Evolutionary conservation across 2,888 invertebrate genomes (phyloP), one percentile per base, ranked within the genome.

Genomic region (Xylota segnis): DNA sequence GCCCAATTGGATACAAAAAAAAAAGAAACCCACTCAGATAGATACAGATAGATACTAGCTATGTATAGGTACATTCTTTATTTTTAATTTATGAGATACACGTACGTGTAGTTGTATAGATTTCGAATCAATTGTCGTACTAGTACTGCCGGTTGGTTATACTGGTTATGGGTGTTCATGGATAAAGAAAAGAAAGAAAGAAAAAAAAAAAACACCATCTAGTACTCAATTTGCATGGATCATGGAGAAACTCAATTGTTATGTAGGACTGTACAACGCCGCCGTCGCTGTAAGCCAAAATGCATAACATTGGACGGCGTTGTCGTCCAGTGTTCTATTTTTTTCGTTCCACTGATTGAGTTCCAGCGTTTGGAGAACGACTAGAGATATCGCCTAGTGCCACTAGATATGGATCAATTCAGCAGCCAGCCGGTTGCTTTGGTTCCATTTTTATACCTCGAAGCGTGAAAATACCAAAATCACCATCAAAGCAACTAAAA

Each of bases 261-360:
- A 27, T 56, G 43, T 47, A 43, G 40, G 77, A 65, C 7, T 63
- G 43, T 27, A 4, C 27, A 66, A 59, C 34, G 34, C 61, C 40
- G 23, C 47, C 14, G 37, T 14, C 37, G 75, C 54, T 70, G 68
- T 61, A 52, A 74, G 76, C 68, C 18, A 47, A 40, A 75, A 74
- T 52, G 65, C 79, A 72, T 47, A 65, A 63, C 47, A 58, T 40
- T 72, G n/a, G 16, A 40, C 18, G 14, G 34, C 40, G 12, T n/a
- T 34, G n/a, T 23, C 59, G 45, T 47, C 56, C 37, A 43, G 45
- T 79, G 63, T 50, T 59, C 65, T 37, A 32, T 54, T 40, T 32
- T 82, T 81, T 71, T 65, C 81, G 84, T 84, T 84, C 84, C 84
- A 84, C 37, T 84, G 81, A 81, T 76, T 84, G 81, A 63, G 52